phyloP scores from a whole-genome alignment of 2,888 invertebrate species.

The Andrena hattorfiana region DNA sequence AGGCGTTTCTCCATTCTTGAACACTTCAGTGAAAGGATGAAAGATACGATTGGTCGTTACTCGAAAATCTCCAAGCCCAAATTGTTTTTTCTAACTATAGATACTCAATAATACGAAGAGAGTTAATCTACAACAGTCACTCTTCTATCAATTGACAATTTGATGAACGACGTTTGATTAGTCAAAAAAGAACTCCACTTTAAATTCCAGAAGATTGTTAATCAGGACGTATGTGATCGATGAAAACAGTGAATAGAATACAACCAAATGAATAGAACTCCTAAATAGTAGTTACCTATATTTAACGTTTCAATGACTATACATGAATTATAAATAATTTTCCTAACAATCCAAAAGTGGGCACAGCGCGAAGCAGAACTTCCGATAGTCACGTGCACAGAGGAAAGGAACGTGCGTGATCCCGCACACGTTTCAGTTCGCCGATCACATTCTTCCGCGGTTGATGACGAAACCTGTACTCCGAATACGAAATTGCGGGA shows the following conservation, averaged over 20 bases:
- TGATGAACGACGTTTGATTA: neutral
- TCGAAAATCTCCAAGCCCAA: neutral
- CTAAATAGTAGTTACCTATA: neutral
- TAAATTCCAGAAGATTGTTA: neutral
- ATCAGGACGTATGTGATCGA: neutral
- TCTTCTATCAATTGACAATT: neutral
- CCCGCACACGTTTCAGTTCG: conserved; percentile 41
- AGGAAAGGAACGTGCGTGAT: conserved; percentile 30
- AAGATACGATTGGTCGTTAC: neutral
- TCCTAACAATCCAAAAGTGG: too few relatives aligned
- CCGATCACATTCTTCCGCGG: conserved; percentile 34
- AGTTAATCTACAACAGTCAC: neutral
- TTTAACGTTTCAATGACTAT: too few relatives aligned
- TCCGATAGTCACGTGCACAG: neutral
- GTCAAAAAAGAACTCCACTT: neutral
- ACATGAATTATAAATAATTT: too few relatives aligned
- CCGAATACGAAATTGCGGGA: conserved; percentile 16
- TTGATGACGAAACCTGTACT: conserved; percentile 39
- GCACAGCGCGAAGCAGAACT: neutral
- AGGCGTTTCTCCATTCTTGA: neutral
- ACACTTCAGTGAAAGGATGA: neutral
- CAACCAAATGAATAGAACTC: neutral
- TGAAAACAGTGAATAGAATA: neutral
- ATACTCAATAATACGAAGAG: neutral
- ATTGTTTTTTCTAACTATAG: neutral